phyloP scores from a whole-genome alignment of 2,888 invertebrate genomes.

The Pediacus dermestoides region DNA sequence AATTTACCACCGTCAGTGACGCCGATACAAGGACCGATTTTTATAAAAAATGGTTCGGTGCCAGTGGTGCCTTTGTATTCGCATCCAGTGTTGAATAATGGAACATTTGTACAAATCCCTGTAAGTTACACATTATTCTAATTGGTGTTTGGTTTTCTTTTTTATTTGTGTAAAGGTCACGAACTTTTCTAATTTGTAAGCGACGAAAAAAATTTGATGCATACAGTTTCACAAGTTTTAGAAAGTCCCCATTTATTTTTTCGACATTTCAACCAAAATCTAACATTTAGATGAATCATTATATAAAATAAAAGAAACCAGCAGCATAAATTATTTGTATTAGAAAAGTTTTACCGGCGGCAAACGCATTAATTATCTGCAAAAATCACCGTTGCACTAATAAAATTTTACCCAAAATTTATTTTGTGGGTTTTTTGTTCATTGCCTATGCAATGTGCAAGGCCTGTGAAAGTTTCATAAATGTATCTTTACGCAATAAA shows the following conservation, averaged over 20 bases:
- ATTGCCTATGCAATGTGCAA: no score
- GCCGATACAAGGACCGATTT: slow-evolving; percentile 85
- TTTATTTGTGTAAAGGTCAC: slow-evolving; percentile 11
- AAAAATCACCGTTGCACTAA: no score
- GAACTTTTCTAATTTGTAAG: slow-evolving; percentile 9
- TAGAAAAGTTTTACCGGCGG: no score
- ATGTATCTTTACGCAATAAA: slow-evolving; percentile 1
- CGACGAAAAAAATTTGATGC: slow-evolving; percentile 10
- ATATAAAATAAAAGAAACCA: no score
- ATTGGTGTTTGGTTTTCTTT: slow-evolving; percentile 14
- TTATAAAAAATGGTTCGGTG: slow-evolving; percentile 77
- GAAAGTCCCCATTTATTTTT: no score
- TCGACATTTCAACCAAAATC: no score
- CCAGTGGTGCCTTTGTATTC: slow-evolving; percentile 85
- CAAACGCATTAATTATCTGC: no score
- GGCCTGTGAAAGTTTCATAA: slow-evolving; percentile 3
- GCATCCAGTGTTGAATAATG: slow-evolving; percentile 80
- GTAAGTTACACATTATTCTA: slow-evolving; percentile 57
- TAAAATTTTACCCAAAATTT: no score
- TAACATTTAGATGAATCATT: no score
- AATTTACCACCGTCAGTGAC: slow-evolving; percentile 61
- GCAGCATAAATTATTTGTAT: no score
- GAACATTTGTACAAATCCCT: slow-evolving; percentile 84
- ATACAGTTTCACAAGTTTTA: no score
- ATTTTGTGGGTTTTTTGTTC: no score